Conservation (phyloP, 1,140 invertebrate species). For the Lineus longissimus region DNA sequence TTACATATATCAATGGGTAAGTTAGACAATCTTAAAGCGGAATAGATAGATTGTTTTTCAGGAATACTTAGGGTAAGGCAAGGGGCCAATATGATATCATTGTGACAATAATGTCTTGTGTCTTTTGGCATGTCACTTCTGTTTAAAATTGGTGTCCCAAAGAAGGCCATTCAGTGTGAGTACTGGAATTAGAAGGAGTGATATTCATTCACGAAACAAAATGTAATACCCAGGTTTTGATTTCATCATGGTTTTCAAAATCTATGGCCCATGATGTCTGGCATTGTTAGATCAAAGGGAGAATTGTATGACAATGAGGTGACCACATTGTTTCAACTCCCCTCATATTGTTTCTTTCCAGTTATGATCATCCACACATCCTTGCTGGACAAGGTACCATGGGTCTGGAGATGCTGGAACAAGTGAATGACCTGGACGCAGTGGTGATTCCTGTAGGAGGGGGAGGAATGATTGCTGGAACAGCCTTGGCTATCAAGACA, state of each 20-base stretch:
- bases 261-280: no score
- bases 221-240: background rate
- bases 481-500: conserved; percentile 80
- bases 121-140: no score
- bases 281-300: no score
- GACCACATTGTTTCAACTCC: no score
- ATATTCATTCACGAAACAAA: background rate
- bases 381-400: conserved; percentile 91
- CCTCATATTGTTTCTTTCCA: conserved; percentile 36
- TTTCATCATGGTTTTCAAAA: background rate
- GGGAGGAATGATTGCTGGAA: conserved; percentile 82
- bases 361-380: conserved; percentile 89
- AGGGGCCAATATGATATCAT: no score
- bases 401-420: conserved; percentile 85
- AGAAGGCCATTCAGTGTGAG: no score
- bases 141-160: no score
- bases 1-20: conserved; percentile 83
- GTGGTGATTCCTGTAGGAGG: conserved; percentile 79
- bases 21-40: no score
- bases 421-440: conserved; percentile 60
- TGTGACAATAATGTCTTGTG: no score
- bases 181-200: background rate
- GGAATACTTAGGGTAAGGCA: no score
- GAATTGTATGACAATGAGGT: no score
- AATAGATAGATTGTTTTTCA: no score